phyloP scores from a whole-genome alignment of 2,888 invertebrate genomes.

The Parthenolecanium corni region DNA sequence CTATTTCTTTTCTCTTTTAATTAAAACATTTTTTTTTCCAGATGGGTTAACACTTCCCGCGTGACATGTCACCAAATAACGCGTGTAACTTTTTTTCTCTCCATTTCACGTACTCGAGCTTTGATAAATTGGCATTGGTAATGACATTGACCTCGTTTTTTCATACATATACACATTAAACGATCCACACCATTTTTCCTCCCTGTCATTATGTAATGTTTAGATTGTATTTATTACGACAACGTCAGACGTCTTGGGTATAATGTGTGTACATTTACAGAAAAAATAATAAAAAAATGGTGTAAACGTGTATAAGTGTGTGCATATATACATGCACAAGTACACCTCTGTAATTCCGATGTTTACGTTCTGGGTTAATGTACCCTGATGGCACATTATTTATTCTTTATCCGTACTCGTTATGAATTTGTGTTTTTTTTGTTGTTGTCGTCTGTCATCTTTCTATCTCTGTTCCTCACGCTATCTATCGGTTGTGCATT shows the following conservation, averaged over 20 bases:
- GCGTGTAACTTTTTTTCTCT: neutral
- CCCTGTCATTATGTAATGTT: constrained; percentile 26
- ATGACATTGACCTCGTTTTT: constrained; percentile 28
- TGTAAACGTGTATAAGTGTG: too few relatives aligned
- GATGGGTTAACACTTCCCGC: constrained; percentile 21
- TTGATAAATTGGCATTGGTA: constrained; percentile 28
- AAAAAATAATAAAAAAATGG: too few relatives aligned
- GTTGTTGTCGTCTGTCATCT: too few relatives aligned
- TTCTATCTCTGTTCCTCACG: too few relatives aligned
- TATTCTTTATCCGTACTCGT: constrained; percentile 2
- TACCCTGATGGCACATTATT: constrained; percentile 9
- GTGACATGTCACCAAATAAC: constrained; percentile 18
- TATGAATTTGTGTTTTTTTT: neutral
- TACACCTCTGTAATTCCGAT: constrained; percentile 7
- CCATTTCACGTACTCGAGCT: constrained; percentile 10
- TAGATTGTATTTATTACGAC: constrained; percentile 26
- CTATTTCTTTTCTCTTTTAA: too few relatives aligned
- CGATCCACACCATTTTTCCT: constrained; percentile 18
- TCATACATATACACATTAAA: constrained; percentile 19
- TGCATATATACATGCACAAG: too few relatives aligned
- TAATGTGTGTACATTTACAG: too few relatives aligned
- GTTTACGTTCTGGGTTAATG: constrained; percentile 25
- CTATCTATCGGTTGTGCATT: too few relatives aligned
- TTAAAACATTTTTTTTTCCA: too few relatives aligned
- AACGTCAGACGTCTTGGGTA: constrained; percentile 24